These are phyloP conservation scores for Mythimna loreyi DNA, from an alignment of 2,888 invertebrate genomes.

Conservation along the genomic window DNA sequence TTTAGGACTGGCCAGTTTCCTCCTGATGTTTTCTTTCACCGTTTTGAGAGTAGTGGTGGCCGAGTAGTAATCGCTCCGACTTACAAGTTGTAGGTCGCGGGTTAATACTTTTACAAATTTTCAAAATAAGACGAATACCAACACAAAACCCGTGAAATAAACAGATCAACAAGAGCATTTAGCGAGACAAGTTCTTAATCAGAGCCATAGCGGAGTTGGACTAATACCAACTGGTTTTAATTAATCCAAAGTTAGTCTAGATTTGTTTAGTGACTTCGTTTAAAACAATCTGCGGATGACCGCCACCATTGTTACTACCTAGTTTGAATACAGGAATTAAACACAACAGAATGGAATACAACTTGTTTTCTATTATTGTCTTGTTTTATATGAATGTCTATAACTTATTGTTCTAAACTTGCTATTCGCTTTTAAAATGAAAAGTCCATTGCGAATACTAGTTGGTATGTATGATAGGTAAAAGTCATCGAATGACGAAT, in stretches of 20 bases:
- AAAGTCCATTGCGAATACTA: background rate
- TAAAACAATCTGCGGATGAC: conserved; percentile 30
- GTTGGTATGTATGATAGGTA: background rate
- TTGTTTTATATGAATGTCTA: background rate
- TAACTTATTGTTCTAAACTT: background rate
- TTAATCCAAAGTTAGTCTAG: conserved; percentile 8
- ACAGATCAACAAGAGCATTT: background rate
- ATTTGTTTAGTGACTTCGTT: background rate
- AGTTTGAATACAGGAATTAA: conserved; percentile 13
- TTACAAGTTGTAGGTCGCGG: too few relatives aligned
- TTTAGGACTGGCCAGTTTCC: too few relatives aligned
- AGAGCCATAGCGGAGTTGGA: background rate
- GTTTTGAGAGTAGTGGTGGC: too few relatives aligned
- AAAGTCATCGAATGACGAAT: too few relatives aligned
- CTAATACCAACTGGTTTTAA: conserved; percentile 7
- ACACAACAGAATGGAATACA: background rate
- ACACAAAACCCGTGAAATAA: background rate
- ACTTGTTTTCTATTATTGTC: conserved; percentile 4
- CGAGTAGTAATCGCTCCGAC: too few relatives aligned
- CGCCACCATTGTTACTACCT: conserved; percentile 1
- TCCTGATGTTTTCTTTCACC: too few relatives aligned
- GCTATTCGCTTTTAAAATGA: background rate
- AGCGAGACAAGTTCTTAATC: conserved; percentile 2
- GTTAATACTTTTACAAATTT: too few relatives aligned
- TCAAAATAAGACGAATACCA: too few relatives aligned